Evolutionary conservation across 1,140 invertebrate species (phyloP).

Genomic region (Bombus waltoni): DNA sequence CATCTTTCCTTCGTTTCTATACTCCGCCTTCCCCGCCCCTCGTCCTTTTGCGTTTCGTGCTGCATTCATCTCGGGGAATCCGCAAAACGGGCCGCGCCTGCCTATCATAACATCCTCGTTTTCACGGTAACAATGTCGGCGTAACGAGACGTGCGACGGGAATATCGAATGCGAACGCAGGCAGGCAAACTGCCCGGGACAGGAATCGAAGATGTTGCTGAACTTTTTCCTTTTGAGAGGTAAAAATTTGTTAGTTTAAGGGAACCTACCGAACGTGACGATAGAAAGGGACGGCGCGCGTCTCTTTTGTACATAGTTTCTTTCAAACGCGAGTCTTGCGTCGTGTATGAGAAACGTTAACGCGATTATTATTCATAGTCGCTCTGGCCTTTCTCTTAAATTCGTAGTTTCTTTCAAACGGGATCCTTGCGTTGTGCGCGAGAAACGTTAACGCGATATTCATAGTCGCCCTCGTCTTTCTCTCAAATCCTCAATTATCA

Average conservation of each 20-base stretch:
- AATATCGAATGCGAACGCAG: slow-evolving; percentile 34
- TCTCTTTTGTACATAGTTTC: neutral
- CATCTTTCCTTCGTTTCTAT: slow-evolving; percentile 16
- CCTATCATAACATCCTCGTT: slow-evolving; percentile 68
- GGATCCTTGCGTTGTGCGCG: neutral
- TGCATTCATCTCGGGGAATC: slow-evolving; percentile 12
- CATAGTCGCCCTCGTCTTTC: neutral
- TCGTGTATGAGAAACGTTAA: neutral
- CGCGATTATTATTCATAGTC: neutral
- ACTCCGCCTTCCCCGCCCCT: neutral
- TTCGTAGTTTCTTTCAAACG: neutral
- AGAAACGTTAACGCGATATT: neutral
- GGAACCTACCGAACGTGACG: neutral
- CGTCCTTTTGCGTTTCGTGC: neutral
- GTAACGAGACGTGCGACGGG: slow-evolving; percentile 61
- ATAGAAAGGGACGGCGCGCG: neutral
- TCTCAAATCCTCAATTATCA: neutral
- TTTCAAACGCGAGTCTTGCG: neutral
- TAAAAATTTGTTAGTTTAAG: neutral
- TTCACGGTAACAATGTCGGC: slow-evolving; percentile 59
- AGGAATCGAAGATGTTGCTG: neutral
- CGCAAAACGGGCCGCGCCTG: slow-evolving; percentile 44
- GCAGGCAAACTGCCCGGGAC: neutral
- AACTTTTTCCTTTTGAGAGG: neutral
- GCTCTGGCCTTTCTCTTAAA: neutral